Conservation (phyloP, 2,113 vertebrate genomes). For the Bungarus multicinctus region DNA sequence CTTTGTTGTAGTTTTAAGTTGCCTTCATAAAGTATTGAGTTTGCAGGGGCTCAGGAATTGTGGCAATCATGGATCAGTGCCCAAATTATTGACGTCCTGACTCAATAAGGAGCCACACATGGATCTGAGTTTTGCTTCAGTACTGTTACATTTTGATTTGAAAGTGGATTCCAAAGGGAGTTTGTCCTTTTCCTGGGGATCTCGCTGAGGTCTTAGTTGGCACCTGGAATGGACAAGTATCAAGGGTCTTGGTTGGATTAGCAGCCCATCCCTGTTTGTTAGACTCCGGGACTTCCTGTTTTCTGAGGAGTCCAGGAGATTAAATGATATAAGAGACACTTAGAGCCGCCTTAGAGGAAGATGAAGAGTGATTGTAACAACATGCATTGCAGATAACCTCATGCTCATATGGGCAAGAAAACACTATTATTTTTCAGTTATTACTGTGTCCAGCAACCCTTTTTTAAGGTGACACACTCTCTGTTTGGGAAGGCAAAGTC, state of each 20-base stretch:
- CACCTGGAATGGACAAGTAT: neutral
- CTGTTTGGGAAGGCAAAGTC: neutral
- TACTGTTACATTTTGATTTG: neutral
- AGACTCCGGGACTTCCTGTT: neutral
- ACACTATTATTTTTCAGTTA: neutral
- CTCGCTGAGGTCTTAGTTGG: neutral
- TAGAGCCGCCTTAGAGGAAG: neutral
- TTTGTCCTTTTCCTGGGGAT: neutral
- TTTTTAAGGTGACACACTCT: neutral
- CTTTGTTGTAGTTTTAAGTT: neutral
- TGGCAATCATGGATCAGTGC: neutral
- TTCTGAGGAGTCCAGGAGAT: neutral
- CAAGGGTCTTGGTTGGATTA: neutral
- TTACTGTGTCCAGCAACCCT: neutral
- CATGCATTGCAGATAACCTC: neutral
- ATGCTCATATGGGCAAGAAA: neutral
- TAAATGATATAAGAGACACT: neutral
- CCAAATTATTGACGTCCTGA: neutral
- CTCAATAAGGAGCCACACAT: neutral
- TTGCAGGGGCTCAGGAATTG: neutral
- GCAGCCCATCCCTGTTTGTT: neutral
- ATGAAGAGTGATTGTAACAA: neutral
- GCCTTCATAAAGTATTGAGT: neutral
- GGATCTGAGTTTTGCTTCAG: neutral
- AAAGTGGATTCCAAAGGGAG: neutral